Percentiles rank a stretch among this genome's conserved stretches.
phyloP scores from a whole-genome alignment of 2,113 vertebrate species.

The Phainopepla nitens region DNA sequence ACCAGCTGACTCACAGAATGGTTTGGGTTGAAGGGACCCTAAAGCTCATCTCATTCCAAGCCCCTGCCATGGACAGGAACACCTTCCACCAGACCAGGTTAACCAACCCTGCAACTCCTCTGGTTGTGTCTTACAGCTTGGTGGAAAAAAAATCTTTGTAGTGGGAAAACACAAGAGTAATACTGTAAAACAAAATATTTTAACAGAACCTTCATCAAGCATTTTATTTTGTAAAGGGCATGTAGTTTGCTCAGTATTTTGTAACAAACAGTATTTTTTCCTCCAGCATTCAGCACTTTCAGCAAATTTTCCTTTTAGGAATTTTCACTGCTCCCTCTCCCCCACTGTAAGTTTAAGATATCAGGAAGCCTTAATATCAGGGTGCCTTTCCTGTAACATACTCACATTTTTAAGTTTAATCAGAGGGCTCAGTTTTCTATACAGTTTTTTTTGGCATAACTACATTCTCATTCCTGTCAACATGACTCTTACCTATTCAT shows the following conservation, averaged over 20 bases:
- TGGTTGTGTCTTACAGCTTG: not conserved
- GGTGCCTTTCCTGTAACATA: not conserved
- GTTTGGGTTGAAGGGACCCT: not conserved
- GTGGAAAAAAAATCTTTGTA: not conserved
- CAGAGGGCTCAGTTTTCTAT: not conserved
- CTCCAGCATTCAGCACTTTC: not conserved
- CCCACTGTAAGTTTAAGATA: not conserved
- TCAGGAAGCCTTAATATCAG: not conserved
- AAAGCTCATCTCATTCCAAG: rapidly evolving
- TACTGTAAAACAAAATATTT: not conserved
- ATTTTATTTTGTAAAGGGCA: not conserved
- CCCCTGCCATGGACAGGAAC: not conserved
- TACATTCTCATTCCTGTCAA: not conserved
- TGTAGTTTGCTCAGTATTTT: not conserved
- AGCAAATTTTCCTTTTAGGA: not conserved
- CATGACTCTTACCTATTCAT: not conserved
- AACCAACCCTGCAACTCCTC: not conserved
- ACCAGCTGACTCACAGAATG: not conserved
- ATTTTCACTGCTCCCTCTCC: not conserved
- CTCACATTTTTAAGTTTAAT: not conserved
- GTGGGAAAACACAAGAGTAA: not conserved
- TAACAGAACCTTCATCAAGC: not conserved
- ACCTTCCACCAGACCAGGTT: not conserved
- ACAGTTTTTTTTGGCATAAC: not conserved
- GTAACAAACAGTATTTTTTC: not conserved